These are phyloP conservation scores for Vicugna pacos DNA, from an alignment of 2,113 vertebrate genomes.

Conservation along the genomic window DNA sequence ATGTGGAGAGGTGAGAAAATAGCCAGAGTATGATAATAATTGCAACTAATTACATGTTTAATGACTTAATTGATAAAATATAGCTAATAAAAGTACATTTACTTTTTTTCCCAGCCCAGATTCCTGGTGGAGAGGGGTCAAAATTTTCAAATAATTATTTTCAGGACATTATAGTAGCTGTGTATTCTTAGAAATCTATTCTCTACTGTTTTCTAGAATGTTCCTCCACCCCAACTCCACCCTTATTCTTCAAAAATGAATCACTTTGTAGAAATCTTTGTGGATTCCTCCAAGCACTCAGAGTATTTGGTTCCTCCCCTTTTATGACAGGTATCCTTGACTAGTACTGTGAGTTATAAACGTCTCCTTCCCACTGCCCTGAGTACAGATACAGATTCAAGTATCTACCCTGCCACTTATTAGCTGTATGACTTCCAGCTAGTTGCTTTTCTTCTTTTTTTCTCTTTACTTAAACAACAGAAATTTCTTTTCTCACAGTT, in stretches of 20 bases:
- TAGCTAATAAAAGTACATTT: constrained; percentile 31
- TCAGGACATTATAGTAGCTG: background rate
- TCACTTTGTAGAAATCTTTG: background rate
- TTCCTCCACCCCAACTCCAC: background rate
- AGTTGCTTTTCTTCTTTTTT: background rate
- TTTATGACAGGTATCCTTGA: background rate
- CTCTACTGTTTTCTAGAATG: constrained; percentile 10
- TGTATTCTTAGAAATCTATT: constrained; percentile 22
- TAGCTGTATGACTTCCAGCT: constrained; percentile 19
- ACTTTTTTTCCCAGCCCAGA: background rate
- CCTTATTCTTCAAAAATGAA: constrained; percentile 26
- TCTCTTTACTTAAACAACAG: background rate
- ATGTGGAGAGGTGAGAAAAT: constrained; percentile 23
- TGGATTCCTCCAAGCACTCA: background rate
- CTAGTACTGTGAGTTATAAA: background rate
- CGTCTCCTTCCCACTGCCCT: background rate
- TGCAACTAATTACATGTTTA: constrained; percentile 35
- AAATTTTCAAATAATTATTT: constrained; percentile 49
- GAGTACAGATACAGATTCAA: background rate
- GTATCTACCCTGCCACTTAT: background rate
- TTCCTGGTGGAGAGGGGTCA: background rate
- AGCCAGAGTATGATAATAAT: constrained; percentile 26
- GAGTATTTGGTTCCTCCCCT: background rate
- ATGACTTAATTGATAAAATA: constrained; percentile 32
- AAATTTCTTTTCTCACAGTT: background rate